Percentiles rank a stretch among this genome's conserved stretches.
phyloP scores from a whole-genome alignment of 1,140 invertebrate species.

The Calephelis nemesis region DNA sequence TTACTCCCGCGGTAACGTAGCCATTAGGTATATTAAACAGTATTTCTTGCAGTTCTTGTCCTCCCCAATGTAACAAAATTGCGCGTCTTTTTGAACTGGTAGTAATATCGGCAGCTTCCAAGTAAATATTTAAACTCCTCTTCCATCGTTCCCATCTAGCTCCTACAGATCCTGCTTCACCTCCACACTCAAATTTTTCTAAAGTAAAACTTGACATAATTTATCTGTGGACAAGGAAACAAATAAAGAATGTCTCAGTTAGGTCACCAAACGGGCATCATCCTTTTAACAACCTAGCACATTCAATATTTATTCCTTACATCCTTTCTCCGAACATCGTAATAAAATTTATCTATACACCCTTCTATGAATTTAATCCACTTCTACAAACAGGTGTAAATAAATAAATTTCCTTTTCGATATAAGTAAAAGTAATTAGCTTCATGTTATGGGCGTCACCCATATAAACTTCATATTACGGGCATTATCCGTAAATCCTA shows the following conservation, averaged over 20 bases:
- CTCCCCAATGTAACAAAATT: slow-evolving; percentile 39
- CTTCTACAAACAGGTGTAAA: too few species aligned
- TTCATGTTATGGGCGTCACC: too few species aligned
- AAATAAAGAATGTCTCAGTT: not conserved
- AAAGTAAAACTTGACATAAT: not conserved
- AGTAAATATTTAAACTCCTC: slow-evolving; percentile 40
- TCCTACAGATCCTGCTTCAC: slow-evolving; percentile 24
- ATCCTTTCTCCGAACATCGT: too few species aligned
- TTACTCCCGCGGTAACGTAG: not conserved
- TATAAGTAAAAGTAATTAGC: too few species aligned
- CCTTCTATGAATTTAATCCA: too few species aligned
- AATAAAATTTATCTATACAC: too few species aligned
- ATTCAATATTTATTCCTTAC: too few species aligned
- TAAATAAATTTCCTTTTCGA: too few species aligned
- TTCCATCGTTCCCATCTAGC: slow-evolving; percentile 45
- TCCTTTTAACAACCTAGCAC: too few species aligned
- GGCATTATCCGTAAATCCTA: too few species aligned
- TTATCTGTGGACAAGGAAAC: too few species aligned
- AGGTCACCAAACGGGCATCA: slow-evolving; percentile 2
- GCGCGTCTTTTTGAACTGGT: slow-evolving; percentile 39
- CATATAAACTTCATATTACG: too few species aligned
- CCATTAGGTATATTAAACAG: slow-evolving; percentile 43
- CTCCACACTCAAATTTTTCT: slow-evolving; percentile 27
- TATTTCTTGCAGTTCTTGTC: slow-evolving; percentile 42
- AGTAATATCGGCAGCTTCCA: slow-evolving; percentile 38